These are phyloP conservation scores for Phaedon cochleariae DNA, from an alignment of 2,888 invertebrate genomes.

Conservation along the genomic window DNA sequence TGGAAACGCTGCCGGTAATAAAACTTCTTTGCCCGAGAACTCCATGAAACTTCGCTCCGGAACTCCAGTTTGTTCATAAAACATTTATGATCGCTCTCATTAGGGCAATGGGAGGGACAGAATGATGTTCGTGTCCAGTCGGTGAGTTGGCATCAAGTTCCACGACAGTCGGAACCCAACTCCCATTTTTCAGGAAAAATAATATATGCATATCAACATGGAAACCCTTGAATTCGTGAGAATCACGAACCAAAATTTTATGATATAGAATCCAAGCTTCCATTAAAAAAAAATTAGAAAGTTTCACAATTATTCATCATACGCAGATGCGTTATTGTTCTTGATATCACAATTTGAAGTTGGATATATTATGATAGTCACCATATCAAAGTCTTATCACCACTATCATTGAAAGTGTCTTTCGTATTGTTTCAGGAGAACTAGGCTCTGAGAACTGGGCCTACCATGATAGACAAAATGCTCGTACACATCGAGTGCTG, in stretches of 20 bases:
- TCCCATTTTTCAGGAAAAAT: too few species aligned
- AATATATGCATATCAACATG: too few species aligned
- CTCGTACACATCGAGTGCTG: slow-evolving; percentile 53
- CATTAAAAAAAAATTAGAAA: too few species aligned
- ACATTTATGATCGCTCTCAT: not conserved
- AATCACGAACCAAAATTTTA: too few species aligned
- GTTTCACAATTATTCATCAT: too few species aligned
- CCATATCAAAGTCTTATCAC: too few species aligned
- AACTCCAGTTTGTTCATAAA: not conserved
- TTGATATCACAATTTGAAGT: too few species aligned
- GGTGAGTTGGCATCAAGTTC: not conserved
- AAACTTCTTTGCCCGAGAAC: not conserved
- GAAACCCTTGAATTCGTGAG: too few species aligned
- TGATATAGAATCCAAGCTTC: too few species aligned
- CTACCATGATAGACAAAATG: slow-evolving; percentile 50
- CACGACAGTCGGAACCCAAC: not conserved
- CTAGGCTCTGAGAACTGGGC: slow-evolving; percentile 43
- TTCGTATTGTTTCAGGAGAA: slow-evolving; percentile 46
- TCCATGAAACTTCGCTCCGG: not conserved
- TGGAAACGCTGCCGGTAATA: not conserved
- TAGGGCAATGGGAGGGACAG: not conserved
- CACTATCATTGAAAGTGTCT: too few species aligned
- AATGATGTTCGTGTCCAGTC: not conserved
- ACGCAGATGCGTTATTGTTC: too few species aligned
- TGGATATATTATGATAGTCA: too few species aligned